Evolutionary conservation across 2,888 invertebrate species (phyloP).

Genomic region (Herminia tarsipennalis): DNA sequence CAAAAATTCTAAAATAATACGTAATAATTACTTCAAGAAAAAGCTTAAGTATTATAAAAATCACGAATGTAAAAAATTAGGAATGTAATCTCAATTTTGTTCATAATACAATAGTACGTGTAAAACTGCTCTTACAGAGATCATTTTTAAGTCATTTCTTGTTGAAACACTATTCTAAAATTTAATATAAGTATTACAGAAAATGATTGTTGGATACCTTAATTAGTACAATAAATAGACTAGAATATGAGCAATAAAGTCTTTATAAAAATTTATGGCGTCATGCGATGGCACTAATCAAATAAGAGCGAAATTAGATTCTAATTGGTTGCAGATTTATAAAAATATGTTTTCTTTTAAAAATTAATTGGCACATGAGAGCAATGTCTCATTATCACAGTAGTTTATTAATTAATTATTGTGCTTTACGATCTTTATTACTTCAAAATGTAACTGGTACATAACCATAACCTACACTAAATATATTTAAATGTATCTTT

Average conservation of each 20-base stretch:
- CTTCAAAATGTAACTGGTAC: constrained; percentile 47
- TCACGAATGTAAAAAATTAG: constrained; percentile 49
- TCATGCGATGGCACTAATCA: constrained; percentile 70
- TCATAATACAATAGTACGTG: constrained; percentile 39
- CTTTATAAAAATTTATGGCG: constrained; percentile 73
- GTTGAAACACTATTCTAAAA: constrained; percentile 37
- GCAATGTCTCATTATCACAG: constrained; percentile 72
- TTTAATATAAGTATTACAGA: constrained; percentile 24
- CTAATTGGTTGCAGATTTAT: constrained; percentile 34
- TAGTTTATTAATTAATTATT: constrained; percentile 56
- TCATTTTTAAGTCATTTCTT: constrained; percentile 44
- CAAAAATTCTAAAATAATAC: constrained; percentile 19
- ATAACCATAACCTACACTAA: constrained; percentile 39
- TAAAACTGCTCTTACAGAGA: constrained; percentile 58
- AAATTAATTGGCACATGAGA: constrained; percentile 68
- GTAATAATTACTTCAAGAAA: constrained; percentile 23
- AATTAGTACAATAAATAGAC: constrained; percentile 70
- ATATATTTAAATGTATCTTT: constrained; percentile 22
- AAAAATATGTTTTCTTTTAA: constrained; percentile 37
- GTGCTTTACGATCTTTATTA: constrained; percentile 64
- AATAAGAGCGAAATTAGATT: constrained; percentile 37
- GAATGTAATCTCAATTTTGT: constrained; percentile 66
- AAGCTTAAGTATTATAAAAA: constrained; percentile 30
- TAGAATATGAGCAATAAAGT: constrained; percentile 84
- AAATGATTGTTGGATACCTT: constrained; percentile 37